Percentiles rank a stretch among this genome's conserved stretches.
These are phyloP conservation scores for Heteronetta atricapilla DNA, from an alignment of 2,113 vertebrate genomes.

Conservation along the genomic window DNA sequence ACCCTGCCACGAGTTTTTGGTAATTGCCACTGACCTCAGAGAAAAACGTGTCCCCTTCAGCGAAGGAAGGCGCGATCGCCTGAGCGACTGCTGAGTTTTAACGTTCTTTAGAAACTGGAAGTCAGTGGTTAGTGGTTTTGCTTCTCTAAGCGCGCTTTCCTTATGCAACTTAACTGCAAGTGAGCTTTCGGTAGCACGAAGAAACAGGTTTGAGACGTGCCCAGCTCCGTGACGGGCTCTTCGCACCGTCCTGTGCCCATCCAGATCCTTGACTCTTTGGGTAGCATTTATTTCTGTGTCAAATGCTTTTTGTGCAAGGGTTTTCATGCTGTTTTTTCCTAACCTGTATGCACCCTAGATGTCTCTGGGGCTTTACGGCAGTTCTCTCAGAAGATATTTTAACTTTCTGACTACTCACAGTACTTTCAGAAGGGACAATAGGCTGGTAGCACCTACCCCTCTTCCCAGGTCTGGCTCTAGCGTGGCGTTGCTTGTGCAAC, in stretches of 20 bases:
- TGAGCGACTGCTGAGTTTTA: not conserved
- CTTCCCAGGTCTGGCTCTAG: not conserved
- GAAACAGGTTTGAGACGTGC: not conserved
- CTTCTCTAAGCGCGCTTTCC: not conserved
- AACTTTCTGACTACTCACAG: not conserved
- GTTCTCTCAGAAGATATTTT: not conserved
- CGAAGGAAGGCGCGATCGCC: not conserved
- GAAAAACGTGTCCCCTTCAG: not conserved
- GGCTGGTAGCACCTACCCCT: not conserved
- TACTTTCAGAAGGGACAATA: not conserved
- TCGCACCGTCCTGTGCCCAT: not conserved
- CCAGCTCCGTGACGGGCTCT: not conserved
- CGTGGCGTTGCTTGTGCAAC: not conserved
- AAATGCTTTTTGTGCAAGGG: not conserved
- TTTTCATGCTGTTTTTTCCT: not conserved
- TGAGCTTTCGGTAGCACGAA: not conserved
- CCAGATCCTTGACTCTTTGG: not conserved
- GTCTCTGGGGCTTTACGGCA: not conserved
- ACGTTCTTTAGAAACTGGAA: not conserved
- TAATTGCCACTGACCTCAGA: not conserved
- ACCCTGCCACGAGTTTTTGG: not conserved
- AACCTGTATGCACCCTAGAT: not conserved
- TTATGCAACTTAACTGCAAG: not conserved
- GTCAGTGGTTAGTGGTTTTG: constrained; percentile 4
- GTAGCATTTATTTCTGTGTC: not conserved